These are phyloP conservation scores for Mugil cephalus DNA, from an alignment of 2,113 vertebrate genomes.

Conservation along the genomic window DNA sequence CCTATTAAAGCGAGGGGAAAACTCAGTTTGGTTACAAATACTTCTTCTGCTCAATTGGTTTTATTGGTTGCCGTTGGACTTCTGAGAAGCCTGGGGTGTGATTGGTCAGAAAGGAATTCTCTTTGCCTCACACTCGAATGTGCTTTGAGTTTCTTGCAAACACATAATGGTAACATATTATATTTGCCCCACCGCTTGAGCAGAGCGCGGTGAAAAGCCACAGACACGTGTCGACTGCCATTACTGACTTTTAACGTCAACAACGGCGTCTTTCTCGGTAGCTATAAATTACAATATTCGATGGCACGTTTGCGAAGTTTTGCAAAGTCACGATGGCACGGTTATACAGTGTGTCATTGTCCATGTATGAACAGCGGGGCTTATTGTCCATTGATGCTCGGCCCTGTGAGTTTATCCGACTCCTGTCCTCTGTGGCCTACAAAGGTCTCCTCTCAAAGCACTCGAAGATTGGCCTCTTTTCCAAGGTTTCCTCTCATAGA, in stretches of 20 bases:
- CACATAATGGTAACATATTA: conserved; percentile 45
- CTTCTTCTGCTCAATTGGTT: conserved; percentile 77
- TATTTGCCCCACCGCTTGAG: conserved; percentile 45
- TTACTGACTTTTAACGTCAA: conserved; percentile 54
- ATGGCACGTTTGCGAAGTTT: conserved; percentile 50
- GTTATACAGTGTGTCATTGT: conserved; percentile 71
- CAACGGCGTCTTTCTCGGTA: conserved; percentile 35
- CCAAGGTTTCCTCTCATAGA: conserved; percentile 58
- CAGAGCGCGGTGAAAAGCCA: conserved; percentile 49
- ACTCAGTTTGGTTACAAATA: conserved; percentile 66
- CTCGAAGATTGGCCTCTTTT: conserved; percentile 66
- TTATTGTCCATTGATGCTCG: conserved; percentile 70
- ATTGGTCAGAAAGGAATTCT: conserved; percentile 65
- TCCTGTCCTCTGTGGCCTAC: conserved; percentile 72
- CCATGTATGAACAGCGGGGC: conserved; percentile 61
- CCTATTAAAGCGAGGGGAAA: conserved; percentile 32
- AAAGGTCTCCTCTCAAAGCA: conserved; percentile 70
- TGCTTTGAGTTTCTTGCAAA: conserved; percentile 64
- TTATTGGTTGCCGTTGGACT: conserved; percentile 76
- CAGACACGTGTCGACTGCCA: conserved; percentile 51
- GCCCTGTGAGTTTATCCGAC: conserved; percentile 69
- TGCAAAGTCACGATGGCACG: conserved; percentile 46
- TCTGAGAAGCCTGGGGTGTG: conserved; percentile 39
- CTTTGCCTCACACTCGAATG: conserved; percentile 49
- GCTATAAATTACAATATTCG: conserved; percentile 33